These are phyloP conservation scores for Cerceris ruficornis DNA, from an alignment of 2,888 invertebrate species.

Conservation along the genomic window DNA sequence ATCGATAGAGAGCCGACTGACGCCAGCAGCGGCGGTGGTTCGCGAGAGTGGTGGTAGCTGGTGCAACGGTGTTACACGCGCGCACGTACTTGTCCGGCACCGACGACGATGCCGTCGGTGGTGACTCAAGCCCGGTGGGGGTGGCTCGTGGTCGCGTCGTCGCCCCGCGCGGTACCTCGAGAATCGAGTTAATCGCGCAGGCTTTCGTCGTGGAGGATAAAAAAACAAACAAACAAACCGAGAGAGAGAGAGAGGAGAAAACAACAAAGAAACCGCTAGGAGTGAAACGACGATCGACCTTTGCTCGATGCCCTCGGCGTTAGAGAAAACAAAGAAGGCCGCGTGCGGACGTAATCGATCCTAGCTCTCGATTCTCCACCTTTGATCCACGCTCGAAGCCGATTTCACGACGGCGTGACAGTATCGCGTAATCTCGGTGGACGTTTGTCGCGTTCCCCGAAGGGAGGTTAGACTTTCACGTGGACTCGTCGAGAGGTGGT, in stretches of 20 bases:
- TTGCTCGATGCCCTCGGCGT: too few species aligned
- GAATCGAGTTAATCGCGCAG: slow-evolving; percentile 2
- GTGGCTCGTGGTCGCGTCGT: slow-evolving; percentile 50
- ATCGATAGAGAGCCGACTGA: slow-evolving; percentile 79
- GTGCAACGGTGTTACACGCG: slow-evolving; percentile 21
- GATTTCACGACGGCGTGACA: too few species aligned
- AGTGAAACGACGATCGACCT: too few species aligned
- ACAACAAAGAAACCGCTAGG: background rate
- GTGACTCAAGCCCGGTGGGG: slow-evolving; percentile 40
- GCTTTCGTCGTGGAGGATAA: background rate
- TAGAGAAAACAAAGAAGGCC: too few species aligned
- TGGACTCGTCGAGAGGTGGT: too few species aligned
- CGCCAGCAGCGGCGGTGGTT: slow-evolving; percentile 61
- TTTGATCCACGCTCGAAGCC: too few species aligned
- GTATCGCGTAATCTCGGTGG: too few species aligned
- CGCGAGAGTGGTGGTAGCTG: slow-evolving; percentile 4
- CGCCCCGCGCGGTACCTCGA: slow-evolving; percentile 13
- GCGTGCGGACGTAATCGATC: too few species aligned
- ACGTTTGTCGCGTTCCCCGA: too few species aligned
- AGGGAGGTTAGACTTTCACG: too few species aligned
- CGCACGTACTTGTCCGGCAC: slow-evolving; percentile 37
- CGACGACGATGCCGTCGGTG: slow-evolving; percentile 46
- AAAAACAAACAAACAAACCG: slow-evolving; percentile 11
- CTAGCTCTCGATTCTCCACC: too few species aligned
- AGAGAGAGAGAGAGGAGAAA: slow-evolving; percentile 7